Base-by-base conservation (phyloP, 2,888 invertebrate species). In the Erebia palarica region DNA sequence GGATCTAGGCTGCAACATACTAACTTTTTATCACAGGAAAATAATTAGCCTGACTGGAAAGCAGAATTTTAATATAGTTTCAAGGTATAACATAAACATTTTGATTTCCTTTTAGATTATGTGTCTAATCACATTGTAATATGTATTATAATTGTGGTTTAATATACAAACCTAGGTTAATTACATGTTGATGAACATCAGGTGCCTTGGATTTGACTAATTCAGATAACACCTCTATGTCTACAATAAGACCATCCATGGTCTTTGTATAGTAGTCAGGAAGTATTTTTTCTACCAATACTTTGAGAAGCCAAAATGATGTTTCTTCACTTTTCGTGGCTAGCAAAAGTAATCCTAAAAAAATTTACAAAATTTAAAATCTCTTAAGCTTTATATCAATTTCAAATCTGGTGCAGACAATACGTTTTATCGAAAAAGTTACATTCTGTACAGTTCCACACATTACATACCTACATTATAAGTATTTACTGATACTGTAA, bases 291-390 rank as follows among this genome's bases (percentile, higher is more conserved):
- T 98, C 97, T 9, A 98, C 96, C 77, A 99, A 92, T n/a, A 96
- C 95, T 92, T 98, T 98, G 69, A 99, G 93, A 69, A 99, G 91
- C 98, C 98, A 99, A 92, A 98, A 99, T 61, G 98, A 96, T 75
- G 96, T 96, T 87, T 98, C 98, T 87, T 98, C 98, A 89, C 95
- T 96, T 88, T 97, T 97, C 36, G 98, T 97, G 47, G 97, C 96
- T 76, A 98, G 92, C 68, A 99, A 89, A 76, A 98, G 89, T 77
- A 98, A 91, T 55, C 97, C 97, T 94, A 73, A 77, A 68, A 27
- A 27, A 65, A n/a, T n/a, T n/a, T n/a, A n/a, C n/a, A n/a, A n/a
- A 36, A 57, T 51, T 14, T 10, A 36, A 27, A 57, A 16, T 13
- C 14, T 27, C 1, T 36, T 7, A 57, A 21, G 18, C 47, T 44